Conservation (phyloP, 1,140 invertebrate species). For the Pogonomyrmex californicus region DNA sequence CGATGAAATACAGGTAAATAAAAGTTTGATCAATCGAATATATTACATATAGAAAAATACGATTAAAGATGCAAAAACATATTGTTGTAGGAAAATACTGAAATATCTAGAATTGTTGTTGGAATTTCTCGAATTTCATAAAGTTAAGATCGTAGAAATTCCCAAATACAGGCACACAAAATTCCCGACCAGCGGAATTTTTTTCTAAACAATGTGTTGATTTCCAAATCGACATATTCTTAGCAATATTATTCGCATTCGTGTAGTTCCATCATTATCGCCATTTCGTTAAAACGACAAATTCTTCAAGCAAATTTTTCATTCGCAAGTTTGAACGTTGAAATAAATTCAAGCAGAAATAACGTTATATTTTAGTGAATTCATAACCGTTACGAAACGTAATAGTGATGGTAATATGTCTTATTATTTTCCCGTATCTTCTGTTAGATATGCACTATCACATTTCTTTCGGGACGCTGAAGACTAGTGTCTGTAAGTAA, state of each 20-base stretch:
- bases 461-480: slow-evolving; percentile 23
- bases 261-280: background rate
- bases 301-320: background rate
- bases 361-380: background rate
- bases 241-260: background rate
- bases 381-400: slow-evolving; percentile 13
- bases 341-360: slow-evolving; percentile 6
- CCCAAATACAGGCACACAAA: slow-evolving; percentile 10
- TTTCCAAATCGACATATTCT: slow-evolving; percentile 19
- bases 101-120: slow-evolving; percentile 27
- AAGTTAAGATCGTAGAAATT: slow-evolving; percentile 2
- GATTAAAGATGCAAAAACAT: slow-evolving; percentile 2
- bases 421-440: background rate
- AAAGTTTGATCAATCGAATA: background rate
- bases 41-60: slow-evolving; percentile 18
- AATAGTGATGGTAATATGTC: slow-evolving; percentile 8
- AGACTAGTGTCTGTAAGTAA: slow-evolving; percentile 15
- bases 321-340: background rate
- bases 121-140: background rate
- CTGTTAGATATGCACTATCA: slow-evolving; percentile 42
- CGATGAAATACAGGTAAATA: background rate
- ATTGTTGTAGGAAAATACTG: slow-evolving; percentile 4
- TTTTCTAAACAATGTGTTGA: background rate
- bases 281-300: slow-evolving; percentile 1
- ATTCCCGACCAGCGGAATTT: slow-evolving; percentile 35